Evolutionary conservation across 2,888 invertebrate species (phyloP), one percentile per base, ranked within the genome.

Genomic region (Lampropteryx suffumata): DNA sequence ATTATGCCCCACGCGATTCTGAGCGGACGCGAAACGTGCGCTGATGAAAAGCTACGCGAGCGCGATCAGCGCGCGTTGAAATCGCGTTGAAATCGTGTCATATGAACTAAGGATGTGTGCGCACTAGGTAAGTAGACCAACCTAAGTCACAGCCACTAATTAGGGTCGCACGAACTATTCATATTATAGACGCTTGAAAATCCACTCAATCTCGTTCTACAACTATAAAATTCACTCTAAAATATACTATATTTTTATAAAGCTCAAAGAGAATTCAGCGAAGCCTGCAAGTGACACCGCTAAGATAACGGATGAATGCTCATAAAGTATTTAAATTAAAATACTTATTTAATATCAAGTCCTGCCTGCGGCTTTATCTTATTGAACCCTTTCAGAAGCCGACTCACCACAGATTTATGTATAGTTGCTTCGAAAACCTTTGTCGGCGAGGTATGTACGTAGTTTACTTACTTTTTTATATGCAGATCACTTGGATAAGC

Each of bases 401-500:
- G 41, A 42, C 47, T 50, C 29, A 2, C 42, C 34, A 48, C 26
- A 52, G 43, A 33, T 37, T 26, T 27, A 13, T 14, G 17, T 28
- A 29, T 37, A 37, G 46, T 52, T 42, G 40, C 42, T 10, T 7
- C 17, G 24, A 21, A 50, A 37, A 33, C 46, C 42, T 47, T 52
- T 52, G 46, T 47, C 32, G 24, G 39, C 14, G 26, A 37, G 32
- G 42, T 42, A 34, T 26, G 26, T 37, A 52, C 17, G 4, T 3
- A 3, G 4, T 4, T 17, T 17, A 17, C 17, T 17, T 52, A 21
- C 27, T 39, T 57, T 64, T 70, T 64, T 69, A 59, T 63, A 70
- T 71, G 69, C 61, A 70, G 65, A 70, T 66, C 55, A 61, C 65
- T 70, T 63, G 59, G 60, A 61, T 61, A 67, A 64, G 64, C 59